Base-by-base conservation (phyloP, 2,113 vertebrate species). In the Nannobrachium achirus region DNA sequence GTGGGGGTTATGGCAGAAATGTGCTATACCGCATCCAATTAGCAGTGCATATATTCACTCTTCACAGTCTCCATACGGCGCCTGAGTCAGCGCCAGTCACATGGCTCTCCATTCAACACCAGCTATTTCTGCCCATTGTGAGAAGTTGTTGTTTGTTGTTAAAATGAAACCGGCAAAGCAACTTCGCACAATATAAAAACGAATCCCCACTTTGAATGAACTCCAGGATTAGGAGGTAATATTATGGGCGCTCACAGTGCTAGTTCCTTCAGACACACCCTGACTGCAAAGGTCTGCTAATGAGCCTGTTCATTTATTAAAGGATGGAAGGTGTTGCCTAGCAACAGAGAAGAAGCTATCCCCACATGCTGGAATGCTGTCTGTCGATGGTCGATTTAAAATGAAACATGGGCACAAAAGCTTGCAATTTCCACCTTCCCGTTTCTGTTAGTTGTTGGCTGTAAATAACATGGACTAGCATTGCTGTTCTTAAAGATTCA, bases 261-360 rank as follows among this genome's bases (percentile, higher is more conserved):
- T 63, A 63, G 8, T 63, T 45, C 55, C 19, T 52, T 51, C 18
- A 42, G 42, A 44, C 64, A 60, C 46, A 20, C 67, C n/a, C 44
- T 7, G 42, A 20, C 0, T 3, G 65, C 45, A 83, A 78, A 85
- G 75, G 77, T 78, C 73, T 76, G 14, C 58, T 79, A 82, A 87
- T 79, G 75, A 86, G 42, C 60, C 72, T 73, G 50, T 85, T 79
- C 44, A 85, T 88, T 86, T 86, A 85, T 90, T 82, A 78, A 83
- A 85, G 70, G 65, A 75, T 71, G 76, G 80, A 67, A 69, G 51
- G 48, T 60, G 79, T 89, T 86, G 84, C 88, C 69, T 89, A 76
- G 89, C 79, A 86, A 88, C 83, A 0, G 44, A 39, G 66, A 42
- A 75, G 75, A 77, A 78, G 58, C 67, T 76, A 66, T 63, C 46